Percentiles rank a stretch among this genome's conserved stretches.
Evolutionary conservation across 1,140 invertebrate species (phyloP).

Genomic region (Andricus grossulariae): DNA sequence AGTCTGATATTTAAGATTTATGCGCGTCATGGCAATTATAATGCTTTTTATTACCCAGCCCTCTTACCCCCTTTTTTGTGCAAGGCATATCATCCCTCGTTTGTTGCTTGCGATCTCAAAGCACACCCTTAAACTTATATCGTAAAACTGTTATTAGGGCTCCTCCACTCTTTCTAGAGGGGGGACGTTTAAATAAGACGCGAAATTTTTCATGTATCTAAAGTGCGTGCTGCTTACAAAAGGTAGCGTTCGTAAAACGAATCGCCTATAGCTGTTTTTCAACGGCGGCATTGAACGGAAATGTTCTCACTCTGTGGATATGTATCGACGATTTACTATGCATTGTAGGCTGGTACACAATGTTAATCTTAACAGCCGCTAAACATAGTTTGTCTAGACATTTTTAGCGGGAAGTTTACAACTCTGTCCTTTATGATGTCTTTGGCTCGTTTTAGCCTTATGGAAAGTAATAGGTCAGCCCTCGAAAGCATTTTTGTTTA

Average conservation of each 20-base stretch:
- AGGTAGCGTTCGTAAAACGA: constrained; percentile 51
- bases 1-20: constrained; percentile 74
- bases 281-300: constrained; percentile 47
- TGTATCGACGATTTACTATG: constrained; percentile 27
- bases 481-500: too few relatives aligned
- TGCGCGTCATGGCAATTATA: constrained; percentile 73
- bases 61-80: constrained; percentile 55
- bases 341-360: constrained; percentile 41
- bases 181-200: constrained; percentile 73
- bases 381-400: constrained; percentile 71
- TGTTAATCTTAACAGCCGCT: constrained; percentile 50
- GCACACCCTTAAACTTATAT: constrained; percentile 71
- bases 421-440: constrained; percentile 41
- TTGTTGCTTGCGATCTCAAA: constrained; percentile 45
- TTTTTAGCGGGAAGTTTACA: constrained; percentile 44
- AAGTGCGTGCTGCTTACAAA: constrained; percentile 59
- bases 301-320: constrained; percentile 36
- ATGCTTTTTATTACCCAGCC: constrained; percentile 71
- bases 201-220: constrained; percentile 64
- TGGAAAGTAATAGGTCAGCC: too few relatives aligned
- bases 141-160: constrained; percentile 75
- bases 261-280: constrained; percentile 51
- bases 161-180: constrained; percentile 52
- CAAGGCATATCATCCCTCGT: constrained; percentile 41
- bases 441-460: too few relatives aligned